phyloP scores from a whole-genome alignment of 1,140 invertebrate species.

The Drosophila sturtevanti region DNA sequence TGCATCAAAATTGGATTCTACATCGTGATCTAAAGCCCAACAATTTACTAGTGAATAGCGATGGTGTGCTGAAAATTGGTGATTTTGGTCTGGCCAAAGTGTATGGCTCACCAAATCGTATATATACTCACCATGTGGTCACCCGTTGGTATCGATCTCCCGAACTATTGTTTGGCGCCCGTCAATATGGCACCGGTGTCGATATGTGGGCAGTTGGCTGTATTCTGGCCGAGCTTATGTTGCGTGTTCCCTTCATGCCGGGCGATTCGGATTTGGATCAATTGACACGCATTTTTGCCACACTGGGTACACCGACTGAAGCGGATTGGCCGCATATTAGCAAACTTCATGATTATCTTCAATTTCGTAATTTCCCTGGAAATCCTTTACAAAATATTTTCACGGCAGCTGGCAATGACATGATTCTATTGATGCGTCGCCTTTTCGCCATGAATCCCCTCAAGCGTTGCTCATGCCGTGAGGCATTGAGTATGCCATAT shows the following conservation, averaged over 20 bases:
- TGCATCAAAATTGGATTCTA: conserved; percentile 98
- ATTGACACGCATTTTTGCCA: conserved; percentile 96
- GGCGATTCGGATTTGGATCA: conserved; percentile 99
- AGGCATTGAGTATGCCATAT: conserved; percentile 92
- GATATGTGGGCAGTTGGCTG: conserved; percentile 99
- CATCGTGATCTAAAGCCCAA: conserved; percentile 99
- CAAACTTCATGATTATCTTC: conserved; percentile 94
- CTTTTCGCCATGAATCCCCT: conserved; percentile 94
- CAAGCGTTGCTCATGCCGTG: conserved; percentile 91
- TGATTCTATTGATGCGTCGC: conserved; percentile 92
- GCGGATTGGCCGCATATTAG: conserved; percentile 95
- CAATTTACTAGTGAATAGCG: conserved; percentile 96
- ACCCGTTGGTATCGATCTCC: conserved; percentile 97
- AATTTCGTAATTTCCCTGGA: conserved; percentile 93
- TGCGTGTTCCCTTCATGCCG: conserved; percentile 96
- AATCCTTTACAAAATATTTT: conserved; percentile 96
- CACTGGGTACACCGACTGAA: conserved; percentile 94
- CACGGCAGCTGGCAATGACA: conserved; percentile 96
- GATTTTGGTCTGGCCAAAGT: conserved; percentile 99
- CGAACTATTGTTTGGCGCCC: conserved; percentile 97
- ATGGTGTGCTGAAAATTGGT: conserved; percentile 97
- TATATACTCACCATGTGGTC: conserved; percentile 99
- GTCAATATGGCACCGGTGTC: conserved; percentile 97
- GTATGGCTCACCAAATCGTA: conserved; percentile 97
- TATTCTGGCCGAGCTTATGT: conserved; percentile 96